Evolutionary conservation across 1,140 invertebrate species (phyloP).

Genomic region (Brachionus calyciflorus): DNA sequence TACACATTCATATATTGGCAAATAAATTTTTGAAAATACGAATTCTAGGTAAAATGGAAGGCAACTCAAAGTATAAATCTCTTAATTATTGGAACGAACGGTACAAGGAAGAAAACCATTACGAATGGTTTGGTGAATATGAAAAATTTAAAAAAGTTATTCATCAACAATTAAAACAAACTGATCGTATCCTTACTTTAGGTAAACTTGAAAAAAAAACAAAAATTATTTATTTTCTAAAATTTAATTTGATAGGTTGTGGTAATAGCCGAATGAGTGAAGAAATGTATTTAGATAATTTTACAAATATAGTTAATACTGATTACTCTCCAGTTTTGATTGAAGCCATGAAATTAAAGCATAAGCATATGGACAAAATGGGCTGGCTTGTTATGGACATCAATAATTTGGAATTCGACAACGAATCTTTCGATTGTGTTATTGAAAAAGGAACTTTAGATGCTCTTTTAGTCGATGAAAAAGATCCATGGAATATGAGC

Average conservation of each 20-base stretch:
- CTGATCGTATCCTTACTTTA: constrained; percentile 23
- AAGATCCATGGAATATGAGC: constrained; percentile 61
- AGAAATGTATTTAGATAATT: constrained; percentile 61
- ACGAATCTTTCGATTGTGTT: constrained; percentile 61
- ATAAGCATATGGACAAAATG: constrained; percentile 51
- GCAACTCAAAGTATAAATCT: neutral
- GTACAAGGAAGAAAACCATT: constrained; percentile 42
- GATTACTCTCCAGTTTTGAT: constrained; percentile 63
- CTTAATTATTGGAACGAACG: constrained; percentile 43
- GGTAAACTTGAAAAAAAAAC: neutral
- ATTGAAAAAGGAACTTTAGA: constrained; percentile 65
- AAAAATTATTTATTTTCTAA: neutral
- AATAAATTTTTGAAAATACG: neutral
- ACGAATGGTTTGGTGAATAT: constrained; percentile 46
- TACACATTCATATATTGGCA: no score
- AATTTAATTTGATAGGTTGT: constrained; percentile 60
- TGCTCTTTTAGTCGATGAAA: constrained; percentile 62
- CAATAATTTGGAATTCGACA: constrained; percentile 54
- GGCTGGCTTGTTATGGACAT: constrained; percentile 61
- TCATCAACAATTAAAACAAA: neutral
- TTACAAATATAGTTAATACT: constrained; percentile 58
- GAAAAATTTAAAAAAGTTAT: constrained; percentile 9
- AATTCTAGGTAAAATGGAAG: constrained; percentile 18
- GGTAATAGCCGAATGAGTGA: constrained; percentile 63
- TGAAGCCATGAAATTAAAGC: constrained; percentile 56